These are phyloP conservation scores for Aix galericulata DNA, from an alignment of 2,113 vertebrate species.

Conservation along the genomic window DNA sequence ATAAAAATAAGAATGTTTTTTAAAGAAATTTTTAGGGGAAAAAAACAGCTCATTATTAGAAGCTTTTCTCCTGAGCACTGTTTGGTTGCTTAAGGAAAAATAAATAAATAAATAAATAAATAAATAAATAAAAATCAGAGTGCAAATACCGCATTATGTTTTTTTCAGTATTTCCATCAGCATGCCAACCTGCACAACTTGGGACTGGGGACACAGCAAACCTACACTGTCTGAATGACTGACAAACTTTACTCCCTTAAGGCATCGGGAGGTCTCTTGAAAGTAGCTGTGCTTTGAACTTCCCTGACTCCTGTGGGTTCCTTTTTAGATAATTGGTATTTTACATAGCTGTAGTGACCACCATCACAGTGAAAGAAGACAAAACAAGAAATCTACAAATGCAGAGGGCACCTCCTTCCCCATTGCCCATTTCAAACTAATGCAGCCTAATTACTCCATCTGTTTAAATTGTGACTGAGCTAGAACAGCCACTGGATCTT, in stretches of 20 bases:
- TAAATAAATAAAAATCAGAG: background rate
- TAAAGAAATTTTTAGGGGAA: background rate
- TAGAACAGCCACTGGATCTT: background rate
- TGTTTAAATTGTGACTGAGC: background rate
- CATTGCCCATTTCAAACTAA: background rate
- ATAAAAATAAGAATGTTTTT: background rate
- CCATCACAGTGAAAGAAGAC: background rate
- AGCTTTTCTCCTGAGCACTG: background rate
- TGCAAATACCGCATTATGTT: slow-evolving; percentile 12
- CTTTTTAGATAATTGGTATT: background rate
- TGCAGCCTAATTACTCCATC: background rate
- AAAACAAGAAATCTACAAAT: slow-evolving; percentile 1
- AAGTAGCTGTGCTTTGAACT: slow-evolving; percentile 23
- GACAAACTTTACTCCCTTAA: slow-evolving; percentile 17
- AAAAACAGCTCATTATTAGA: background rate
- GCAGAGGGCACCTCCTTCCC: background rate
- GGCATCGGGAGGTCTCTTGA: background rate
- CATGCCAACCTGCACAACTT: background rate
- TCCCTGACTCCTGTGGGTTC: background rate
- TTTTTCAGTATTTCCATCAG: slow-evolving; percentile 14
- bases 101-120: no score
- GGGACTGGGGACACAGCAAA: background rate
- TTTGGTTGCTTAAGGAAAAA: background rate
- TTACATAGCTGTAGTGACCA: background rate
- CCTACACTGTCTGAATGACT: background rate